Conservation (phyloP, 2,797 vertebrate genomes). For the Artibeus jamaicensis region DNA sequence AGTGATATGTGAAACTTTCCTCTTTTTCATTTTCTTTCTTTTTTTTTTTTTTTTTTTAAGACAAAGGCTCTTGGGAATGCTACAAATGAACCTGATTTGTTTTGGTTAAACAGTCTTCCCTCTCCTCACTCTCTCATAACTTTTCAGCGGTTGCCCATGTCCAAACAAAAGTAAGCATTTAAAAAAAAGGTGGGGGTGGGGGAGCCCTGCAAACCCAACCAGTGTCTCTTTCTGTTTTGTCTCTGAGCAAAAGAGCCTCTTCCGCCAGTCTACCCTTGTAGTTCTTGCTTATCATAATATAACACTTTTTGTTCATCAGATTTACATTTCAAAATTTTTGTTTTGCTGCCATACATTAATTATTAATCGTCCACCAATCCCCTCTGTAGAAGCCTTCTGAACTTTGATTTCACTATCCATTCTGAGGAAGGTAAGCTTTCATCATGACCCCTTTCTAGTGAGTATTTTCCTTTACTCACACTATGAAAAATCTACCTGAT, state of each 20-base stretch:
- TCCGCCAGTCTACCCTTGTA: conserved; percentile 69
- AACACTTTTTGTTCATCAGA: conserved; percentile 79
- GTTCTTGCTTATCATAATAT: conserved; percentile 80
- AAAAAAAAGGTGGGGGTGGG: not conserved
- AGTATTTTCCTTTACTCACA: conserved; percentile 63
- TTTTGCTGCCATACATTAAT: conserved; percentile 82
- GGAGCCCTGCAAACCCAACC: conserved; percentile 34
- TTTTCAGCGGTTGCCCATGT: conserved; percentile 69
- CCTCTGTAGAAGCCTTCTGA: conserved; percentile 81
- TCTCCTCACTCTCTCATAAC: conserved; percentile 43
- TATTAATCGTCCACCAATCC: conserved; percentile 82
- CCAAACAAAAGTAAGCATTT: conserved; percentile 75
- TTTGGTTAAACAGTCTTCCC: conserved; percentile 25
- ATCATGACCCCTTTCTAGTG: conserved; percentile 77
- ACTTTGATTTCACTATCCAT: conserved; percentile 81
- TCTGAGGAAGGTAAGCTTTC: conserved; percentile 77
- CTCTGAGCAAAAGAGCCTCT: conserved; percentile 74
- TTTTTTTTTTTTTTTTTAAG: conserved; percentile 27
- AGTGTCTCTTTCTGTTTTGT: conserved; percentile 71
- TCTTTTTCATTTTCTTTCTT: not conserved
- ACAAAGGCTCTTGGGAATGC: conserved; percentile 20
- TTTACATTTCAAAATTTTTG: conserved; percentile 85
- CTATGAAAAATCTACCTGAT: conserved; percentile 13
- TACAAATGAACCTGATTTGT: conserved; percentile 46
- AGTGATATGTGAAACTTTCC: conserved; percentile 61